Base-by-base conservation (phyloP, 2,797 vertebrate species). In the Cirrhinus mrigala region DNA sequence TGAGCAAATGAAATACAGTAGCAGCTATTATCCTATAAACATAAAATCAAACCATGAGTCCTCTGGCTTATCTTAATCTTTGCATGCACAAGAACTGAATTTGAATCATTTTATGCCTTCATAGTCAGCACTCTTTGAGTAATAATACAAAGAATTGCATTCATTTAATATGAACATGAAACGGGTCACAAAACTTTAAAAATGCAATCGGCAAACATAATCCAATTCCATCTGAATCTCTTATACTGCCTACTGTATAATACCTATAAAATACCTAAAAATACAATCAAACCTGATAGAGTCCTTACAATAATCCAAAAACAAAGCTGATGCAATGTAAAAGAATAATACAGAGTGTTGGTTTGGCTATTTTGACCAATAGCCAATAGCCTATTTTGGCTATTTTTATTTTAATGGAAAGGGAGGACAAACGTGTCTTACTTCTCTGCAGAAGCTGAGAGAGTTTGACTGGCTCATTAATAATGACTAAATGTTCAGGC, bases 381-480 rank as follows among this genome's bases (percentile, higher is more conserved):
- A n/a, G n/a, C n/a, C n/a, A n/a, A n/a, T n/a, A n/a, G n/a, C n/a
- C n/a, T n/a, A n/a, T n/a, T n/a, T n/a, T n/a, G n/a, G n/a, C n/a
- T n/a, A n/a, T n/a, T n/a, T n/a, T n/a, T n/a, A n/a, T n/a, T n/a
- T n/a, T 71, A 68, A 82, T 48, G 68, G 68, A 85, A 56, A 69
- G 27, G 50, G 68, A 27, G 29, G 22, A 79, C 37, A 33, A 69
- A 58, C 48, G 27, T 6, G 29, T 60, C 76, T 64, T 76, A 15
- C 27, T 68, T 29, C 6, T 60, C 73, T 29, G 50, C 50, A 76
- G 20, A 40, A 69, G 60, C 56, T 50, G 52, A 79, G 46, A 5
- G 29, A 54, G 56, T 44, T 50, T 64, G 83, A 82, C 46, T 56
- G 52, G 37, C 81, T 83, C 54, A 75, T 83, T 87, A 73, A 76